phyloP scores from a whole-genome alignment of 2,113 vertebrate species.

The Blennius ocellaris region DNA sequence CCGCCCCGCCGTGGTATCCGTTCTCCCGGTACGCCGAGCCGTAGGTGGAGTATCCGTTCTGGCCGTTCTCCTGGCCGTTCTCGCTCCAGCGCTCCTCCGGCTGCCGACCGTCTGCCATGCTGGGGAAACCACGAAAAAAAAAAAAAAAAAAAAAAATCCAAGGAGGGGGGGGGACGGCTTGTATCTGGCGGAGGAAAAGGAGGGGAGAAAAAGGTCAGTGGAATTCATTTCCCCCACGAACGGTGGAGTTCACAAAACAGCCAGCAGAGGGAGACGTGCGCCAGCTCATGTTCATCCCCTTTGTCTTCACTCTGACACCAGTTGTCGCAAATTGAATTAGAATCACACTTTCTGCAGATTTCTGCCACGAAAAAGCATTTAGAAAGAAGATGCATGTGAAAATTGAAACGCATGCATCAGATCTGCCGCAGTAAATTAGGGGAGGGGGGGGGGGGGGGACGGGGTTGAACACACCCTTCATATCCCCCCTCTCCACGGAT shows the following conservation, averaged over 20 bases:
- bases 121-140: slow-evolving; percentile 59
- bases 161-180: slow-evolving; percentile 24
- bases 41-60: slow-evolving; percentile 78
- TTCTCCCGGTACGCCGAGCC: slow-evolving; percentile 72
- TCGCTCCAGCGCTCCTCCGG: slow-evolving; percentile 74
- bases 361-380: too few species aligned
- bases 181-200: not conserved
- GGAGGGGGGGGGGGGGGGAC: not conserved
- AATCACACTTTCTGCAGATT: too few species aligned
- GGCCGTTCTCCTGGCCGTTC: slow-evolving; percentile 74
- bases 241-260: not conserved
- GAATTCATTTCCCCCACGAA: not conserved
- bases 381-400: too few species aligned
- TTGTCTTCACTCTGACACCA: slow-evolving; percentile 56
- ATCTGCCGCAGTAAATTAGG: not conserved
- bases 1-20: slow-evolving; percentile 68
- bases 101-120: slow-evolving; percentile 80
- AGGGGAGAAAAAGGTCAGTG: not conserved
- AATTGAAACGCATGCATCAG: too few species aligned
- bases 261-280: slow-evolving; percentile 58
- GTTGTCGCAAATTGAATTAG: too few species aligned
- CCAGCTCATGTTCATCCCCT: slow-evolving; percentile 27
- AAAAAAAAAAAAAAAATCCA: too few species aligned
- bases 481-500: slow-evolving; percentile 7
- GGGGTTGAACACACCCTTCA: slow-evolving; percentile 44